Base-by-base conservation (phyloP, 2,797 vertebrate species). In the Falco peregrinus region DNA sequence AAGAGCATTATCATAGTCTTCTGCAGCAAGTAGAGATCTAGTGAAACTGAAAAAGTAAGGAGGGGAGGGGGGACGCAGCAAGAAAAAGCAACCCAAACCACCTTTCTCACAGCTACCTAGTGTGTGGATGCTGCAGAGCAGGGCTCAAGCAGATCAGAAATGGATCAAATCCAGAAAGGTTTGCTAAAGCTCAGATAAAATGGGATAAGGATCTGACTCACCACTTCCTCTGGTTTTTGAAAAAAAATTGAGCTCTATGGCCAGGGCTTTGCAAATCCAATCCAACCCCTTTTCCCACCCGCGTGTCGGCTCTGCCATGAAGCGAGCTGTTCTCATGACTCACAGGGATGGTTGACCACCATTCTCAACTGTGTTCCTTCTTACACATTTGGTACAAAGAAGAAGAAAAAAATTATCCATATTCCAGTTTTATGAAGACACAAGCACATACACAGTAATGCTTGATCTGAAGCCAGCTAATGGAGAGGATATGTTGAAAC, bases 391-490 rank as follows among this genome's bases (percentile, higher is more conserved):
- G 95, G 92, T 97, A 95, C 69, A 96, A 97, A 96, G 92, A 22
- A 24, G 37, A 50, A 25, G 31, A 51, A 76, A 59, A 86, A 43
- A 54, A 59, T 70, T 85, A 75, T 85, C 96, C 92, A 94, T 97
- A 93, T 74, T 93, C 91, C 81, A 94, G 79, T 92, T 97, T 96
- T 95, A 88, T 85, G 93, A 97, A 98, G 97, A 86, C 87, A 97
- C 92, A 93, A 75, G 96, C 95, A 95, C 95, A 97, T 97, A 95
- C 95, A 95, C 96, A 97, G 86, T 74, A 93, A 93, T 90, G 89
- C 96, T 97, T 97, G 96, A 98, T 97, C 95, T 97, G 94, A 59
- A 97, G 96, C 97, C 97, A 98, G 79, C 87, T 97, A 96, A 96
- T 97, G 96, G 97, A 97, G 90, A 96, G 96, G 95, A 84, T 97